Conservation (phyloP, 1,140 invertebrate species). For the Amphibalanus amphitrite region DNA sequence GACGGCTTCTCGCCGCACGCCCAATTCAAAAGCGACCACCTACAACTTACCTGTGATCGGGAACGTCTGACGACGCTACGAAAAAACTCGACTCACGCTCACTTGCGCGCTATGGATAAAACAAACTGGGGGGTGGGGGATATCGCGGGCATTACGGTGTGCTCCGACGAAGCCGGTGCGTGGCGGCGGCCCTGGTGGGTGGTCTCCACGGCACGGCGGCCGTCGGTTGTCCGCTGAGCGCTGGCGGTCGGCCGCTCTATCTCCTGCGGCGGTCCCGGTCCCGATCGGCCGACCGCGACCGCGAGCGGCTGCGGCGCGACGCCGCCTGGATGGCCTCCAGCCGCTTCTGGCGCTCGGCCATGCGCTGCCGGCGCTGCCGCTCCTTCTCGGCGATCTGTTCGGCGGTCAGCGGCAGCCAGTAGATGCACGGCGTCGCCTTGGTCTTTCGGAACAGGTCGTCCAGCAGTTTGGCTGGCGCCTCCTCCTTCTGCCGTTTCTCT, state of each 20-base stretch:
- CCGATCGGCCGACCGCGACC: background rate
- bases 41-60: background rate
- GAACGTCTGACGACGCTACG: background rate
- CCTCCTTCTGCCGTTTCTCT: constrained; percentile 54
- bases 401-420: constrained; percentile 88
- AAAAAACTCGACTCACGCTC: background rate
- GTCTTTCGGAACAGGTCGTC: constrained; percentile 95
- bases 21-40: no score
- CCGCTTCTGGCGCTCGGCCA: constrained; percentile 62
- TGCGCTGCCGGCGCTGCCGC: constrained; percentile 61
- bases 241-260: no score
- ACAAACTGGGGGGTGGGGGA: background rate
- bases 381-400: constrained; percentile 82
- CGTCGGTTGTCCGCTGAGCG: no score
- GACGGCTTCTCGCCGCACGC: no score
- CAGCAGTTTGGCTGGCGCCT: constrained; percentile 71
- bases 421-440: constrained; percentile 84
- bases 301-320: background rate
- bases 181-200: no score
- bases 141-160: background rate
- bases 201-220: no score
- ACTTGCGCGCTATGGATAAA: background rate
- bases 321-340: constrained; percentile 41
- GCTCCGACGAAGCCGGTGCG: background rate
- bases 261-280: background rate